Evolutionary conservation across 2,113 vertebrate genomes (phyloP).

Genomic region (Gracilinanus agilis): DNA sequence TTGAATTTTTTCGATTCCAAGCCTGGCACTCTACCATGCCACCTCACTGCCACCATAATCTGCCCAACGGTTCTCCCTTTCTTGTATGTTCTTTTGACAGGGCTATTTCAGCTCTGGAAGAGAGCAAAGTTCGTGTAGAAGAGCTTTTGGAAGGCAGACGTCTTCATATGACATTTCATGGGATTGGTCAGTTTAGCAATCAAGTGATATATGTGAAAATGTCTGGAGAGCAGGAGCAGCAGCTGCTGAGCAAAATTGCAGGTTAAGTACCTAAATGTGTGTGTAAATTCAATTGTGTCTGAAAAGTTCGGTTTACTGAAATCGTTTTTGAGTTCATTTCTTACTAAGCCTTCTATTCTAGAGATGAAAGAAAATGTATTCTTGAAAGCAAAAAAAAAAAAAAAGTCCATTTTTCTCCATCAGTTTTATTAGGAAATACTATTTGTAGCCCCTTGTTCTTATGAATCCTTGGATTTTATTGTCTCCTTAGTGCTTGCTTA

Average conservation of each 20-base stretch:
- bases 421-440: neutral
- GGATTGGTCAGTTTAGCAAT: conserved; percentile 75
- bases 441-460: neutral
- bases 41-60: neutral
- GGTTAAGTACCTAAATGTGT: conserved; percentile 24
- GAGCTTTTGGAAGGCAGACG: conserved; percentile 69
- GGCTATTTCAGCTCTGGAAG: conserved; percentile 69
- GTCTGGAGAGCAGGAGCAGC: conserved; percentile 60
- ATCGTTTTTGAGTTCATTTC: neutral
- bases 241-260: conserved; percentile 61
- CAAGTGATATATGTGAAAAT: conserved; percentile 76
- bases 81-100: conserved; percentile 51
- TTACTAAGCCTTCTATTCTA: neutral
- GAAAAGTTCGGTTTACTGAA: conserved; percentile 19
- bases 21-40: neutral
- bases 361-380: neutral
- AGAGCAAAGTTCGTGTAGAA: conserved; percentile 78
- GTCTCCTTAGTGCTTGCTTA: neutral
- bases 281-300: neutral
- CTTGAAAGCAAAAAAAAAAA: neutral
- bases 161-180: conserved; percentile 70
- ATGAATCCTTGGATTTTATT: neutral
- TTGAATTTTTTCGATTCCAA: neutral
- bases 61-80: neutral
- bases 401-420: neutral